These are phyloP conservation scores for Poeciliopsis paucimaculata DNA, from an alignment of 2,797 vertebrate genomes.

Conservation along the genomic window DNA sequence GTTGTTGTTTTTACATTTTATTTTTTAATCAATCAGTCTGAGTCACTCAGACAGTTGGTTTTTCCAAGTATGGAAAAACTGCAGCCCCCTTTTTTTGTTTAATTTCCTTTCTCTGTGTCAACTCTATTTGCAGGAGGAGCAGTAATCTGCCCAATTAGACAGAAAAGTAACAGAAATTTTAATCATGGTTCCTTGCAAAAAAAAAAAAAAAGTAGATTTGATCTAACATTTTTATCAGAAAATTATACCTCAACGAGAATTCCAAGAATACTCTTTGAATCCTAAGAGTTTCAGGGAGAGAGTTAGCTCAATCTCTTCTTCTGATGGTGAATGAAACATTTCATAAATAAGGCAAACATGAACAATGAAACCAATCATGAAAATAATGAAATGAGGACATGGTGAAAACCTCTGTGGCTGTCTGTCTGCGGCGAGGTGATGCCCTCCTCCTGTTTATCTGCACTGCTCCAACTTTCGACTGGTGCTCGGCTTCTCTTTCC, in stretches of 20 bases:
- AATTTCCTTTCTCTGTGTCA: slow-evolving; percentile 56
- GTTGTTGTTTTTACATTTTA: slow-evolving; percentile 72
- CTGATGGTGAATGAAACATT: background rate
- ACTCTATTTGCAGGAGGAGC: slow-evolving; percentile 70
- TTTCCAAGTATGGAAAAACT: slow-evolving; percentile 85
- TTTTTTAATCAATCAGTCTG: slow-evolving; percentile 74
- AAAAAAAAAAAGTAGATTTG: background rate
- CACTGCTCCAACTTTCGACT: slow-evolving; percentile 63
- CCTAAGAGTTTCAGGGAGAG: background rate
- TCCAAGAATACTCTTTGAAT: background rate
- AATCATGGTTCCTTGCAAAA: background rate
- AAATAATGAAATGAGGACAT: background rate
- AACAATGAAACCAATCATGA: background rate
- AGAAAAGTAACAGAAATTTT: slow-evolving; percentile 24
- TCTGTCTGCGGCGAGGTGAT: slow-evolving; percentile 38
- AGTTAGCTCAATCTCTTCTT: slow-evolving; percentile 5
- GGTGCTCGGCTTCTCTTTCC: slow-evolving; percentile 80
- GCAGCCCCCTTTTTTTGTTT: slow-evolving; percentile 74
- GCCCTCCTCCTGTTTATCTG: slow-evolving; percentile 59
- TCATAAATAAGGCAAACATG: background rate
- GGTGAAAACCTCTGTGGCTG: background rate
- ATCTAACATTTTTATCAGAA: background rate
- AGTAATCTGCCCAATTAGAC: slow-evolving; percentile 46
- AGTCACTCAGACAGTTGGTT: slow-evolving; percentile 82
- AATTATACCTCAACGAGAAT: background rate